phyloP scores from a whole-genome alignment of 2,113 vertebrate genomes.

The Eulemur rufifrons region DNA sequence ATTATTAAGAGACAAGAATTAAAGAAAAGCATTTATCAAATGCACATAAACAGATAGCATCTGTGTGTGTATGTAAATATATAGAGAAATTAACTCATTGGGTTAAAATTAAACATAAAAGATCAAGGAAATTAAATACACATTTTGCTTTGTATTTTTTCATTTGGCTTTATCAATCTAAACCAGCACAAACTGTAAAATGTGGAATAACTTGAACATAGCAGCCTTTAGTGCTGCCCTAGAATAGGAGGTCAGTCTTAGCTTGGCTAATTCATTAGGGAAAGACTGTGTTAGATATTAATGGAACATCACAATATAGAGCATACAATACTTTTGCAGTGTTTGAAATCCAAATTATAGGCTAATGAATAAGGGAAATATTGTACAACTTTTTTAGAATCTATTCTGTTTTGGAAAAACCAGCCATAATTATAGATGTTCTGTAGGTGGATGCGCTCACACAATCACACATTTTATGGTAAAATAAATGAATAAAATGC shows the following conservation, averaged over 20 bases:
- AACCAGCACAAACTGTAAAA: conserved; percentile 51
- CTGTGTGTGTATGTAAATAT: conserved; percentile 33
- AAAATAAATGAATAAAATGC: conserved; percentile 44
- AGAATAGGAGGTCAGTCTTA: conserved; percentile 74
- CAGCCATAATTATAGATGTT: conserved; percentile 66
- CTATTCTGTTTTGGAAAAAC: conserved; percentile 62
- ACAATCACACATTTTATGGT: conserved; percentile 61
- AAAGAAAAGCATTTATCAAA: conserved; percentile 69
- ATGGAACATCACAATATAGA: conserved; percentile 67
- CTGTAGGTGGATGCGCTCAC: conserved; percentile 64
- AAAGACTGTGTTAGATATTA: conserved; percentile 72
- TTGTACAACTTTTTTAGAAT: conserved; percentile 71
- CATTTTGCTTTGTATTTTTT: conserved; percentile 67
- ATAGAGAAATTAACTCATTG: conserved; percentile 67
- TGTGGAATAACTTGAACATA: conserved; percentile 59
- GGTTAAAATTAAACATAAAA: conserved; percentile 35
- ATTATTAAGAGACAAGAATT: conserved; percentile 76
- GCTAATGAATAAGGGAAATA: conserved; percentile 71
- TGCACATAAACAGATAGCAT: not conserved
- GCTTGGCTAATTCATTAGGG: conserved; percentile 72
- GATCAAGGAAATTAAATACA: conserved; percentile 73
- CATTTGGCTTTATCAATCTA: not conserved
- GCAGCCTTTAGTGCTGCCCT: conserved; percentile 57
- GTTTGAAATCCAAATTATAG: conserved; percentile 65
- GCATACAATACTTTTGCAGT: conserved; percentile 43